Base-by-base conservation (phyloP, 2,888 invertebrate genomes). In the Chironomus riparius region DNA sequence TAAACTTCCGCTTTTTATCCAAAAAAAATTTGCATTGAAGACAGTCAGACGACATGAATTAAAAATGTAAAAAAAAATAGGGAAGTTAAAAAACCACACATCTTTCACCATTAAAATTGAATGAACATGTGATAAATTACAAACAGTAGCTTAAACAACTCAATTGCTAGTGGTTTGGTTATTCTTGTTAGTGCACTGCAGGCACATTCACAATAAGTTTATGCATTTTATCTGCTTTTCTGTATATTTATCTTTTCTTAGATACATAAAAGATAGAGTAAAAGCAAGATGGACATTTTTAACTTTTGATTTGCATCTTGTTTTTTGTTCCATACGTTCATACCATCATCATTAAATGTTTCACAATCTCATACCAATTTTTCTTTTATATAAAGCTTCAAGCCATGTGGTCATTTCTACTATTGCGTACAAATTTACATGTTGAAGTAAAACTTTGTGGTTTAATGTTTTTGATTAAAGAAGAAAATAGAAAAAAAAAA, bases 51-150 rank as follows among this genome's bases (percentile, higher is more conserved):
- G n/a, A 38, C 2, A 38, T 38, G 10, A 38, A 38, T 10, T 38
- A 28, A 28, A 28, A 28, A 5, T 28, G 3, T 4, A 3, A 3
- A 28, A 28, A 28, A 28, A 28, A 28, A 28, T 4, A 28, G 38
- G 10, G 4, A 22, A 21, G 5, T 24, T 12, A 65, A 65, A 65
- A 47, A 4, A 47, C 68, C 68, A 38, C 38, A 38, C 68, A 76
- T 68, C 68, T 76, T 69, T 69, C 69, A 69, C 76, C 76, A 76
- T 76, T 76, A 76, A 76, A 76, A 76, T 68, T 76, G 76, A 68
- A 48, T 48, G 48, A 68, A 22, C 50, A 76, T 76, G 69, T 76
- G 69, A 76, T 76, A 76, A 76, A 76, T 76, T 56, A 48, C 76
- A 22, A 76, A 76, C 56, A 50, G 65, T 15, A 65, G 68, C 74